Percentiles rank a stretch among this genome's conserved stretches.
Conservation (phyloP, 2,797 vertebrate species). For the Pachyuromys duprasi region DNA sequence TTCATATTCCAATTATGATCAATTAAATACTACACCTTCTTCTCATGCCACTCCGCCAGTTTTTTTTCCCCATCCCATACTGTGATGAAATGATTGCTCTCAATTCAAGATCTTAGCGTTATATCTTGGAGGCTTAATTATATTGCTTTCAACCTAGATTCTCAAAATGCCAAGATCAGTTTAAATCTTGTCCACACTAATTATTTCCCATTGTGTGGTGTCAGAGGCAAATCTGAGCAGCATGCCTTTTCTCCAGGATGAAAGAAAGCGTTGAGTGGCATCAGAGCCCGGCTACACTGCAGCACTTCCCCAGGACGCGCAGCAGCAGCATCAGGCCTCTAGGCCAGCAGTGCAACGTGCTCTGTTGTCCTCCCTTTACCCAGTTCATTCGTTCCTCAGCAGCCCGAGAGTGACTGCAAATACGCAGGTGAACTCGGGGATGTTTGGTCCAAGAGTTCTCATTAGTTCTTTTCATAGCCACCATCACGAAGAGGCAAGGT, state of each 20-base stretch:
- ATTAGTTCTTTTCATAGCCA: not conserved
- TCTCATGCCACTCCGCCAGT: not conserved
- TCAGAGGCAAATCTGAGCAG: not conserved
- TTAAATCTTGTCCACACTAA: not conserved
- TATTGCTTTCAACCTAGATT: conserved; percentile 3
- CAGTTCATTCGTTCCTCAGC: not conserved
- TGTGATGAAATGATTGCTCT: not conserved
- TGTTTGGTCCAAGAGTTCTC: not conserved
- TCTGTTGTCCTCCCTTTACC: not conserved
- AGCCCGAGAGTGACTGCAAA: not conserved
- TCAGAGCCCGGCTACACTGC: not conserved
- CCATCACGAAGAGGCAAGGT: not conserved
- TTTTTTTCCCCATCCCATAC: too few species aligned
- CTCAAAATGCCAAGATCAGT: not conserved
- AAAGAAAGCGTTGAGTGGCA: not conserved
- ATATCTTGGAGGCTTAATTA: not conserved
- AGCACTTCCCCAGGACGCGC: not conserved
- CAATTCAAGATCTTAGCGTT: not conserved
- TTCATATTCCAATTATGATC: not conserved
- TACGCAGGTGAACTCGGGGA: not conserved
- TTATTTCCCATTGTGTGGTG: not conserved
- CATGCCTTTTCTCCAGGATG: not conserved
- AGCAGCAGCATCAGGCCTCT: not conserved
- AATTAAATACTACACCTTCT: not conserved
- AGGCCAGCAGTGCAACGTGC: not conserved